Evolutionary conservation across 2,113 vertebrate species (phyloP).

Genomic region (Notarius quadriscutis): DNA sequence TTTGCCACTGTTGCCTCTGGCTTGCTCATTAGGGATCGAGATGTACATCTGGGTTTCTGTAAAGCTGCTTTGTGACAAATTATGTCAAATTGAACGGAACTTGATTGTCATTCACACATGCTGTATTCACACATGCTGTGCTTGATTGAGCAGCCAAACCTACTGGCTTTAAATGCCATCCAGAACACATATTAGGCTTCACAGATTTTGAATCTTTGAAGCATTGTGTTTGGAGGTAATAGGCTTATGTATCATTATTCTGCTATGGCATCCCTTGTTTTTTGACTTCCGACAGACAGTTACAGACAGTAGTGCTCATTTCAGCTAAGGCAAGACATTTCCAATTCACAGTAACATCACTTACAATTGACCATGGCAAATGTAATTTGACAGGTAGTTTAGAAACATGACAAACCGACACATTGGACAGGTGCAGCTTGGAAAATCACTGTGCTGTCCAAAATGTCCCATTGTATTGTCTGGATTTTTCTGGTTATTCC

Average conservation of each 20-base stretch:
- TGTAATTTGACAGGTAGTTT: not conserved
- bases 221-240: not conserved
- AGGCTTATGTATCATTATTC: not conserved
- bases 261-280: not conserved
- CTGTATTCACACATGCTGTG: not conserved
- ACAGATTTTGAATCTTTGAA: not conserved
- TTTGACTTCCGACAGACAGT: not conserved
- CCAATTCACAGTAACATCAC: conserved; percentile 15
- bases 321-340: not conserved
- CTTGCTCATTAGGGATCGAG: not conserved
- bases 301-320: not conserved
- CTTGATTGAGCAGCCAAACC: not conserved
- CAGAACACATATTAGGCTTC: no score
- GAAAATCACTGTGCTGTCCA: conserved; percentile 3
- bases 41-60: not conserved
- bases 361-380: not conserved
- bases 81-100: not conserved
- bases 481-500: not conserved
- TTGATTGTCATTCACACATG: not conserved
- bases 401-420: conserved; percentile 6
- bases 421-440: not conserved
- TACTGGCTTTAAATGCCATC: not conserved
- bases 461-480: conserved; percentile 2
- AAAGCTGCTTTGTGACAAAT: not conserved
- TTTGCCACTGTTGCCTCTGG: not conserved